Evolutionary conservation across 1,140 invertebrate species (phyloP).

Genomic region (Zophobas atratus): DNA sequence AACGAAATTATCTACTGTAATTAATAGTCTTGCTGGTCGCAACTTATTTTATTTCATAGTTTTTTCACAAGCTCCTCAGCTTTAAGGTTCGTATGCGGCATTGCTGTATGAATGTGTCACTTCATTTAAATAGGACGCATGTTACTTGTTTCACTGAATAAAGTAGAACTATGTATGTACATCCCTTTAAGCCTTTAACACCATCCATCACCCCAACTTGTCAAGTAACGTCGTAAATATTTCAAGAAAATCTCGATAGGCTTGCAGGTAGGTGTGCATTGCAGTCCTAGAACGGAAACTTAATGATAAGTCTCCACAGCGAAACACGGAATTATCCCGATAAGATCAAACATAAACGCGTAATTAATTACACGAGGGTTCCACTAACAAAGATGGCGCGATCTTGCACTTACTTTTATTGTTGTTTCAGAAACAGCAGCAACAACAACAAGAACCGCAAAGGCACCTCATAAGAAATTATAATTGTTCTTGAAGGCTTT

Average conservation of each 20-base stretch:
- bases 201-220: not conserved
- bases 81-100: too few relatives aligned
- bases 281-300: not conserved
- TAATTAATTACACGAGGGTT: conserved; percentile 6
- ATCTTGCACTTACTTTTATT: conserved; percentile 12
- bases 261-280: not conserved
- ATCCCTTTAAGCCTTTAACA: not conserved
- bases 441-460: not conserved
- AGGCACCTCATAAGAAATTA: not conserved
- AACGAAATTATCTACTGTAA: too few relatives aligned
- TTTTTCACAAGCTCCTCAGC: too few relatives aligned
- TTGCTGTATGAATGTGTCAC: too few relatives aligned
- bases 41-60: too few relatives aligned
- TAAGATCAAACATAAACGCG: conserved; percentile 27
- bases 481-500: conserved; percentile 20
- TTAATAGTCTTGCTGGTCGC: too few relatives aligned
- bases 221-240: not conserved
- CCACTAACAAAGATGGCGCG: not conserved
- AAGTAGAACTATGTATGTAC: not conserved
- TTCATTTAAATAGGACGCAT: not conserved
- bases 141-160: not conserved
- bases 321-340: conserved; percentile 20
- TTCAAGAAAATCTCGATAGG: not conserved
- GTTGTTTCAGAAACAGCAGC: not conserved
- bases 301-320: not conserved